These are phyloP conservation scores for Toxostoma redivivum DNA, from an alignment of 2,113 vertebrate species.

Conservation along the genomic window DNA sequence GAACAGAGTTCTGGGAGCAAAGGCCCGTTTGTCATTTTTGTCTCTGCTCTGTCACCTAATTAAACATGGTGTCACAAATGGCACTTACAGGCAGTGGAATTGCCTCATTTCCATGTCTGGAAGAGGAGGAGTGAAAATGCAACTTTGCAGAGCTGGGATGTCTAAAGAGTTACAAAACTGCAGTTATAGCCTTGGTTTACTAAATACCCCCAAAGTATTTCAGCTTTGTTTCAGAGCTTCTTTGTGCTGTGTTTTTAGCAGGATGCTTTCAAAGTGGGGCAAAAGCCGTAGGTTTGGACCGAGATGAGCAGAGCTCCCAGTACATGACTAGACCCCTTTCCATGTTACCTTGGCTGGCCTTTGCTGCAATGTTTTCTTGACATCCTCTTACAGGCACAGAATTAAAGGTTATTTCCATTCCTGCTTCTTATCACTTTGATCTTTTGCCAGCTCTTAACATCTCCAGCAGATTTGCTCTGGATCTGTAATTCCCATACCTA, in stretches of 20 bases:
- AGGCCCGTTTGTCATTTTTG: neutral
- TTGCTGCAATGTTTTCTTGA: constrained; percentile 35
- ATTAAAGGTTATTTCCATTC: constrained; percentile 64
- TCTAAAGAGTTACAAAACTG: neutral
- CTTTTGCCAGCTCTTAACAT: constrained; percentile 53
- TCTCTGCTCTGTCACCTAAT: neutral
- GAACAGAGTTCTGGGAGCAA: neutral
- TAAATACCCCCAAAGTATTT: neutral
- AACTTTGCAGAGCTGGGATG: neutral
- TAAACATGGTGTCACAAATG: neutral
- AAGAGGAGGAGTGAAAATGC: neutral
- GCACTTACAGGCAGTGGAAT: rapidly evolving
- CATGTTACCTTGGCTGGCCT: constrained; percentile 65
- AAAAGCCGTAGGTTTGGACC: neutral
- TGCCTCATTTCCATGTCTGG: neutral
- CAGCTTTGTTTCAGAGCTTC: neutral
- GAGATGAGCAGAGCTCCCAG: neutral
- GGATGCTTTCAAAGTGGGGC: neutral
- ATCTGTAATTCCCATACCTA: constrained; percentile 55
- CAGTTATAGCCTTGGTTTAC: neutral
- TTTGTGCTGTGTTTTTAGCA: neutral
- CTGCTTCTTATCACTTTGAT: constrained; percentile 55
- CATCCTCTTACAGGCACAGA: constrained; percentile 33
- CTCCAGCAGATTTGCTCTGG: constrained; percentile 59
- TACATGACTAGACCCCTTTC: constrained; percentile 23